Conservation (phyloP, 2,797 vertebrate species). For the Sciaenops ocellatus region DNA sequence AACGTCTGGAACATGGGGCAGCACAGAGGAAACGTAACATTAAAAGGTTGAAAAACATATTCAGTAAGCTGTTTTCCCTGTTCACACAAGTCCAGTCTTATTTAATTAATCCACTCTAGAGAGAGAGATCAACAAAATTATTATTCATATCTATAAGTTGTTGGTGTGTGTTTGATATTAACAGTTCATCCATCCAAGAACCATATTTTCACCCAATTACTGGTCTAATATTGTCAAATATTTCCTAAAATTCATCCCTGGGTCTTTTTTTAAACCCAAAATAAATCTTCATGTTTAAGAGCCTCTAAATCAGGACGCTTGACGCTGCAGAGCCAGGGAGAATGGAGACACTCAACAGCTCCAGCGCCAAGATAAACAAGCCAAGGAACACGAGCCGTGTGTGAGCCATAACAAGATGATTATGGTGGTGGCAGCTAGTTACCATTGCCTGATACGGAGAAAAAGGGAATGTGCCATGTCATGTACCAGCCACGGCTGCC, state of each 20-base stretch:
- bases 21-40: background rate
- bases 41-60: background rate
- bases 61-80: background rate
- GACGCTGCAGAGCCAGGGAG: slow-evolving; percentile 56
- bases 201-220: slow-evolving; percentile 6
- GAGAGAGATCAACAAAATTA: background rate
- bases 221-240: slow-evolving; percentile 18
- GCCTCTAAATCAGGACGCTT: slow-evolving; percentile 58
- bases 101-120: background rate
- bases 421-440: slow-evolving; percentile 69
- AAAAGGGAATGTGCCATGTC: slow-evolving; percentile 63
- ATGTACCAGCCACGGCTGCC: slow-evolving; percentile 60
- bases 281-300: slow-evolving; percentile 45
- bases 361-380: slow-evolving; percentile 69
- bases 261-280: slow-evolving; percentile 36
- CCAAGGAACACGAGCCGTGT: slow-evolving; percentile 62
- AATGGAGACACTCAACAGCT: slow-evolving; percentile 60
- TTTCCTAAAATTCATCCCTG: slow-evolving; percentile 33
- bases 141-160: background rate
- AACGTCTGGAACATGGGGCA: background rate
- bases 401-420: slow-evolving; percentile 74
- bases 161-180: background rate
- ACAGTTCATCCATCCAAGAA: background rate
- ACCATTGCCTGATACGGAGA: slow-evolving; percentile 62
- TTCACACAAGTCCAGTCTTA: background rate